These are phyloP conservation scores for Drosophila murphyi DNA, from an alignment of 1,140 invertebrate species.

Conservation along the genomic window DNA sequence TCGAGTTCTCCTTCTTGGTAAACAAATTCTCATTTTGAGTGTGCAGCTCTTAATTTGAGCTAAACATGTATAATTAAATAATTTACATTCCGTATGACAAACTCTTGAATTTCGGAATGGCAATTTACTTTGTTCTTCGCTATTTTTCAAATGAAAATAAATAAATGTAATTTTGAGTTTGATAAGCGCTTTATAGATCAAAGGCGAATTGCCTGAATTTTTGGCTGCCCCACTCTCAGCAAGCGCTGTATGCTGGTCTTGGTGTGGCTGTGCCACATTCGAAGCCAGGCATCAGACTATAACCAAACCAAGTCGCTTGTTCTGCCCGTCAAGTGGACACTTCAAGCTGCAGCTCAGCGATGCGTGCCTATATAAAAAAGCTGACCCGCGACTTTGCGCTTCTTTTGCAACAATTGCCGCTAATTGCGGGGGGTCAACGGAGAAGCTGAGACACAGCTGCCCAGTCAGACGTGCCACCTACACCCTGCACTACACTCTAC, in stretches of 20 bases:
- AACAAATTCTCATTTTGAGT: no score
- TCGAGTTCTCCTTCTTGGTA: no score
- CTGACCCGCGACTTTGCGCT: constrained; percentile 3
- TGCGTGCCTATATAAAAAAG: neutral
- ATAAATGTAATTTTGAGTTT: neutral
- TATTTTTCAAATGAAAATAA: no score
- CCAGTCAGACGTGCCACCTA: constrained; percentile 18
- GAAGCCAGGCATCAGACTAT: neutral
- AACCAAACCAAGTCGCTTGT: neutral
- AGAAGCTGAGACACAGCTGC: constrained; percentile 1
- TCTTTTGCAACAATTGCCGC: constrained; percentile 38
- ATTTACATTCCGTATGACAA: no score
- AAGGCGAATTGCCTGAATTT: neutral
- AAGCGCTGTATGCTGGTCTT: neutral
- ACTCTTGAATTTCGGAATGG: no score
- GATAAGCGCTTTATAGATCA: neutral
- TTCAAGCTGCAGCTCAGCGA: neutral
- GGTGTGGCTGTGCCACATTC: neutral
- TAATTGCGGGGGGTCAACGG: constrained; percentile 18
- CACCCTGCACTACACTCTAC: neutral
- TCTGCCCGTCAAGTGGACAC: neutral
- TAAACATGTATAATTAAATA: no score
- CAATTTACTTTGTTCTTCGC: no score
- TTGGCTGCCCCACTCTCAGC: neutral
- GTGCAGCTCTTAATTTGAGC: no score